These are phyloP conservation scores for Papilio dardanus DNA, from an alignment of 1,140 invertebrate genomes.

Conservation along the genomic window DNA sequence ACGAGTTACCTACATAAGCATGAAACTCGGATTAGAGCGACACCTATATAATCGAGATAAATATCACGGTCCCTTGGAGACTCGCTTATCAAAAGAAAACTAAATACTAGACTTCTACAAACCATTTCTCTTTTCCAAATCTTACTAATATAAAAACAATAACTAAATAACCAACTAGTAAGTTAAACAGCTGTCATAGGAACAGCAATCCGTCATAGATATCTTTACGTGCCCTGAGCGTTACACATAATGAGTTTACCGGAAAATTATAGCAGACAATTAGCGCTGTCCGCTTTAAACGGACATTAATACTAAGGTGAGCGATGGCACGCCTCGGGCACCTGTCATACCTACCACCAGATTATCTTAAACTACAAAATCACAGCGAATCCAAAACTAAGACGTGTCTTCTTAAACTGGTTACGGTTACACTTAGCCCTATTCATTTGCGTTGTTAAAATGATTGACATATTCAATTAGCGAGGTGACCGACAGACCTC, in stretches of 20 bases:
- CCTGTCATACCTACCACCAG: conserved; percentile 57
- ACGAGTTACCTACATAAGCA: no score
- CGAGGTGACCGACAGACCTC: conserved; percentile 81
- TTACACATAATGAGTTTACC: conserved; percentile 70
- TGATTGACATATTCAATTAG: conserved; percentile 84
- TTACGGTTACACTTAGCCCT: conserved; percentile 67
- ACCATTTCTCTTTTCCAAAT: neutral
- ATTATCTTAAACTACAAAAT: conserved; percentile 44
- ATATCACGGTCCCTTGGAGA: no score
- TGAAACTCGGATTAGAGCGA: no score
- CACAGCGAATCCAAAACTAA: conserved; percentile 47
- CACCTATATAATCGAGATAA: no score
- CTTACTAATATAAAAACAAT: neutral
- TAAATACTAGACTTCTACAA: no score
- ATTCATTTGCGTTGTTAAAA: conserved; percentile 83
- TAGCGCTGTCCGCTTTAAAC: conserved; percentile 68
- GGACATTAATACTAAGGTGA: conserved; percentile 68
- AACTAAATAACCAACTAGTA: neutral
- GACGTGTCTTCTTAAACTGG: conserved; percentile 63
- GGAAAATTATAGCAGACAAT: conserved; percentile 71
- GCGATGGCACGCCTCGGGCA: conserved; percentile 65
- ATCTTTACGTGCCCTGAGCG: conserved; percentile 53
- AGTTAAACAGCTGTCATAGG: conserved; percentile 38
- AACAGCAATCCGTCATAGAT: conserved; percentile 55
- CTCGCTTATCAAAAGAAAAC: no score